Conservation (phyloP, 2,888 invertebrate species). For the Noctuana brunneofusca region DNA sequence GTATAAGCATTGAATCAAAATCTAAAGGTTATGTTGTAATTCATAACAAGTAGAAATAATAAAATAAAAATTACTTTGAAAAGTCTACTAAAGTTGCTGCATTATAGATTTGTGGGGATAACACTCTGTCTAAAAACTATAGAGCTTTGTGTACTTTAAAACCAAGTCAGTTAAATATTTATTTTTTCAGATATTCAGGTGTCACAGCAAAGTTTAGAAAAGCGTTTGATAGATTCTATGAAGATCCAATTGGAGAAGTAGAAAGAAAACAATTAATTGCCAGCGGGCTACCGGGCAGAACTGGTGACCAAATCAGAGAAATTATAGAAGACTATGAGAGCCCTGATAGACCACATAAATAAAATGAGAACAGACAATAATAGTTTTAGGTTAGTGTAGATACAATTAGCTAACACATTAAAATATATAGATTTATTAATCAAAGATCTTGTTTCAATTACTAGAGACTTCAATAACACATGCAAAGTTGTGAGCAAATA, state of each 20-base stretch:
- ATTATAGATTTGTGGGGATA: too few relatives aligned
- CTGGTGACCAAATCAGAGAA: constrained; percentile 52
- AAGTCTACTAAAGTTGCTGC: too few relatives aligned
- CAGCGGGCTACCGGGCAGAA: constrained; percentile 56
- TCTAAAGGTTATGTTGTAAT: constrained; percentile 5
- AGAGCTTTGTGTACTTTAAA: too few relatives aligned
- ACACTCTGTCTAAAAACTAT: too few relatives aligned
- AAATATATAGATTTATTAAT: constrained; percentile 41
- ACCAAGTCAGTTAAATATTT: background rate
- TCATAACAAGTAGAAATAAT: too few relatives aligned
- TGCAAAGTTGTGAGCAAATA: constrained; percentile 65
- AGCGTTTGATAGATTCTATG: constrained; percentile 56
- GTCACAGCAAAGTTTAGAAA: constrained; percentile 56
- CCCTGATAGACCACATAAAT: constrained; percentile 60
- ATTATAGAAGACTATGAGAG: constrained; percentile 53
- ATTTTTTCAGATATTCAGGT: constrained; percentile 56
- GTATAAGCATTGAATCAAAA: constrained; percentile 42
- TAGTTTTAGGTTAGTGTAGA: constrained; percentile 52
- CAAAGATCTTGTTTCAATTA: constrained; percentile 59
- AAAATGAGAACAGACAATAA: constrained; percentile 54
- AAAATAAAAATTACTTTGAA: too few relatives aligned
- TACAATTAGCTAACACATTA: constrained; percentile 27
- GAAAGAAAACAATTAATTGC: constrained; percentile 70
- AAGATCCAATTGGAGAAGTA: constrained; percentile 70
- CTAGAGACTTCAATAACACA: constrained; percentile 45